phyloP scores from a whole-genome alignment of 53 echinoderm and acorn worm genomes.

The Henricia sp. region DNA sequence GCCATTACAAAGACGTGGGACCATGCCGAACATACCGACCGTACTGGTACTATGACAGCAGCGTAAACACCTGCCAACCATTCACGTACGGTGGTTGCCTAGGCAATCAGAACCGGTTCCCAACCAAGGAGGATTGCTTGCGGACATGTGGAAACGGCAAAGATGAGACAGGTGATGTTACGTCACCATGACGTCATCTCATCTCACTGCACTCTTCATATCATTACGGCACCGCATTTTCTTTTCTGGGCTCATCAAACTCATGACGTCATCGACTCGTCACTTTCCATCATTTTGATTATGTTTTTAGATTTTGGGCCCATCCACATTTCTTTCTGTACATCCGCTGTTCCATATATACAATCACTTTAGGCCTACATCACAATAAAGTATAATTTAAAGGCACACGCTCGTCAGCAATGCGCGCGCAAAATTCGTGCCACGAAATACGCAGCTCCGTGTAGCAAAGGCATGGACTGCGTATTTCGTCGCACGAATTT shows the following conservation, averaged over 20 bases:
- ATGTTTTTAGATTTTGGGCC: too few species aligned
- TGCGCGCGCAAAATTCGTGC: too few species aligned
- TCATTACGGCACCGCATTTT: constrained; percentile 9
- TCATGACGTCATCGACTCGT: not conserved
- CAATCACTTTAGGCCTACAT: too few species aligned
- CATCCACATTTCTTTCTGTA: not conserved
- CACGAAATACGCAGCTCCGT: too few species aligned
- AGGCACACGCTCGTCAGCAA: too few species aligned
- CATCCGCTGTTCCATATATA: too few species aligned
- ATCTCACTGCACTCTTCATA: not conserved
- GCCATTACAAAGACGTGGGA: constrained; percentile 82
- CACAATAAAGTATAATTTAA: too few species aligned
- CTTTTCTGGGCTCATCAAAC: not conserved
- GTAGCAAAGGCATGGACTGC: too few species aligned
- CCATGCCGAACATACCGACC: constrained; percentile 81
- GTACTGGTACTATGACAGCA: constrained; percentile 79
- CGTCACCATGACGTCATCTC: not conserved
- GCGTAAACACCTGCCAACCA: constrained; percentile 75
- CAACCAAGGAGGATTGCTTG: constrained; percentile 85
- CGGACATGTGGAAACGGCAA: constrained; percentile 82
- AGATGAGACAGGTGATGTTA: constrained; percentile 51
- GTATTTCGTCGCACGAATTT: too few species aligned
- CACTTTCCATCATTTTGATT: too few species aligned
- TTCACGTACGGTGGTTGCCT: constrained; percentile 96
- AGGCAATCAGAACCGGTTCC: constrained; percentile 89